These are phyloP conservation scores for Cryptoprocta ferox DNA, from an alignment of 2,797 vertebrate genomes.

Conservation along the genomic window DNA sequence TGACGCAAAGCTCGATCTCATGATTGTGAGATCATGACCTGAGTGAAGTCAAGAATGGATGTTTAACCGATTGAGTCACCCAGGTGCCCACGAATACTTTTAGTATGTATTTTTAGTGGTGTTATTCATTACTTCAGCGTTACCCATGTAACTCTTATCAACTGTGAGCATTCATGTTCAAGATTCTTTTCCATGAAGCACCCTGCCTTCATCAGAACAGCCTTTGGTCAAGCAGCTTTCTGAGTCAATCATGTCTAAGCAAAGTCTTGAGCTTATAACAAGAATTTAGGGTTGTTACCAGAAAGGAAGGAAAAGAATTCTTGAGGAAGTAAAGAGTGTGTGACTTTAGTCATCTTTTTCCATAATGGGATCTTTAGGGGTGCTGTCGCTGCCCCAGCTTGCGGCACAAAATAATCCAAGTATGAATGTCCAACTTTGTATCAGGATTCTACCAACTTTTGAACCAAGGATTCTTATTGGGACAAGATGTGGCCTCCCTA, in stretches of 20 bases:
- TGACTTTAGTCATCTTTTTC: neutral
- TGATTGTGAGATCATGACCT: neutral
- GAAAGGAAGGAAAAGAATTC: neutral
- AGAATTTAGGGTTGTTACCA: neutral
- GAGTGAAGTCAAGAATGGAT: neutral
- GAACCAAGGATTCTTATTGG: neutral
- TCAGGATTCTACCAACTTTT: neutral
- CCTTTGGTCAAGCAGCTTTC: neutral
- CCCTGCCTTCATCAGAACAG: neutral
- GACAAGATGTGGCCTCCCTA: neutral
- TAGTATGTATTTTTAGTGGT: too few species aligned
- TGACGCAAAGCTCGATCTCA: neutral
- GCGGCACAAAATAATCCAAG: neutral
- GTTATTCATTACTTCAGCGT: neutral
- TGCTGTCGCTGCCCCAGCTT: neutral
- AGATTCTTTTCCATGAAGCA: neutral
- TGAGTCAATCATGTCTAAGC: neutral
- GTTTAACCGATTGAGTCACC: neutral
- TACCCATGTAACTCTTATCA: neutral
- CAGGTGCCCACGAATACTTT: neutral
- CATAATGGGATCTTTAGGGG: neutral
- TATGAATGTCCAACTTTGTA: neutral
- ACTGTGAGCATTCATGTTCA: neutral
- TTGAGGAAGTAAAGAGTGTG: neutral
- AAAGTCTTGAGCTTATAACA: neutral